These are phyloP conservation scores for Albula goreensis DNA, from an alignment of 2,113 vertebrate genomes.

Conservation along the genomic window DNA sequence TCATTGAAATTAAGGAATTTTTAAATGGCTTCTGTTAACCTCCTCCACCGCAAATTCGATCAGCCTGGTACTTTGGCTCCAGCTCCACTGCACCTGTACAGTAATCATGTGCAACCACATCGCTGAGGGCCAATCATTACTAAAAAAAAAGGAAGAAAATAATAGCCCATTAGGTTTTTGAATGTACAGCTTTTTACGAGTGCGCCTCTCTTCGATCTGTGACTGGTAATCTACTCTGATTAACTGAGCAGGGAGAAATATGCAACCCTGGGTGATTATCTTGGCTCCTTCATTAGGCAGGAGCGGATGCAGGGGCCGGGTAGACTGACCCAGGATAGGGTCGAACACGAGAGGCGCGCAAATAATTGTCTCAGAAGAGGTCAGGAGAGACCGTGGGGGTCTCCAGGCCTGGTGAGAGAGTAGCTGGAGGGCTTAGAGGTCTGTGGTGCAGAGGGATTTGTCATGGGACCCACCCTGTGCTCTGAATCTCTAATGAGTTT, in stretches of 20 bases:
- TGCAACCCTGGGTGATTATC: constrained; percentile 65
- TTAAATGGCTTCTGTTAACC: not conserved
- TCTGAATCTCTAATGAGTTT: constrained; percentile 38
- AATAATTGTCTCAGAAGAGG: constrained; percentile 67
- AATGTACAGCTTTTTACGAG: constrained; percentile 60
- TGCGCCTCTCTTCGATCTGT: constrained; percentile 68
- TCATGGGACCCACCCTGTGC: constrained; percentile 26
- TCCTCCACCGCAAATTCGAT: not conserved
- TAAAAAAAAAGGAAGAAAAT: not conserved
- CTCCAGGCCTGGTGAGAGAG: constrained; percentile 7
- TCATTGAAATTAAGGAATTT: not conserved
- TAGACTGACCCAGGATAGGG: constrained; percentile 33
- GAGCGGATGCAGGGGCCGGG: constrained; percentile 34
- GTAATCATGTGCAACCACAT: not conserved
- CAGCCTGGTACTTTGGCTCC: not conserved
- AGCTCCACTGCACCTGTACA: not conserved
- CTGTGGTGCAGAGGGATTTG: constrained; percentile 30
- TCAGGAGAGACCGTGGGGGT: constrained; percentile 54
- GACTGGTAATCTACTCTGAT: constrained; percentile 68
- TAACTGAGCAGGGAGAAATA: constrained; percentile 70
- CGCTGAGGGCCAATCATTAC: constrained; percentile 3
- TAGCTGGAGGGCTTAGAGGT: constrained; percentile 6
- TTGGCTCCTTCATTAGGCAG: constrained; percentile 60
- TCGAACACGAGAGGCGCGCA: constrained; percentile 36
- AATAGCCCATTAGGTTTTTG: constrained; percentile 11